These are phyloP conservation scores for Drosophila bifasciata DNA, from an alignment of 1,140 invertebrate species.

Conservation along the genomic window DNA sequence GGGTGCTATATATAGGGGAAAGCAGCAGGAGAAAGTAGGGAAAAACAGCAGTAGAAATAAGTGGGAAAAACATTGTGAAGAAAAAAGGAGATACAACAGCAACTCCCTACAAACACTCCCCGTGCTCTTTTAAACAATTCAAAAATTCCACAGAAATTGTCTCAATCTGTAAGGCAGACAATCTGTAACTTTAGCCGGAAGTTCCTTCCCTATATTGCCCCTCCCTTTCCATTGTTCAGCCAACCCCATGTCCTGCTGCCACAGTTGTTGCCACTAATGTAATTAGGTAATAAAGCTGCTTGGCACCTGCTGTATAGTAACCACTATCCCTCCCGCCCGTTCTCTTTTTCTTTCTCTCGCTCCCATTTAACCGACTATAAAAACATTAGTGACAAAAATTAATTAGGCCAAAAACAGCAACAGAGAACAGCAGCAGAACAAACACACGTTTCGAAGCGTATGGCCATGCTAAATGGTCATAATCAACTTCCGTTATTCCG, in stretches of 20 bases:
- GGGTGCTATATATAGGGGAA: slow-evolving; percentile 4
- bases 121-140: too few relatives aligned
- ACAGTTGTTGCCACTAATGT: slow-evolving; percentile 59
- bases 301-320: slow-evolving; percentile 41
- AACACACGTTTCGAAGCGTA: slow-evolving; percentile 22
- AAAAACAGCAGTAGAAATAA: too few relatives aligned
- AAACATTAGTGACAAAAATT: slow-evolving; percentile 73
- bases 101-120: too few relatives aligned
- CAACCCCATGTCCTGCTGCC: too few relatives aligned
- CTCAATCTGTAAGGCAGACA: neutral
- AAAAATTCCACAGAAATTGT: neutral
- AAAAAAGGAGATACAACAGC: slow-evolving; percentile 5
- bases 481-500: slow-evolving; percentile 71
- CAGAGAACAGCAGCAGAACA: slow-evolving; percentile 24
- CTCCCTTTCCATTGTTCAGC: neutral
- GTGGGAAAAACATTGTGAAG: neutral
- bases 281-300: slow-evolving; percentile 72
- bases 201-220: neutral
- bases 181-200: neutral
- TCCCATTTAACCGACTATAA: slow-evolving; percentile 47
- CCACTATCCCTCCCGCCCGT: slow-evolving; percentile 28
- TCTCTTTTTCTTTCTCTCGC: slow-evolving; percentile 34
- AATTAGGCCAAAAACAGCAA: slow-evolving; percentile 51
- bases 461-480: slow-evolving; percentile 74
- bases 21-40: neutral